These are phyloP conservation scores for Cotesia typhae DNA, from an alignment of 1,140 invertebrate species.

Conservation along the genomic window DNA sequence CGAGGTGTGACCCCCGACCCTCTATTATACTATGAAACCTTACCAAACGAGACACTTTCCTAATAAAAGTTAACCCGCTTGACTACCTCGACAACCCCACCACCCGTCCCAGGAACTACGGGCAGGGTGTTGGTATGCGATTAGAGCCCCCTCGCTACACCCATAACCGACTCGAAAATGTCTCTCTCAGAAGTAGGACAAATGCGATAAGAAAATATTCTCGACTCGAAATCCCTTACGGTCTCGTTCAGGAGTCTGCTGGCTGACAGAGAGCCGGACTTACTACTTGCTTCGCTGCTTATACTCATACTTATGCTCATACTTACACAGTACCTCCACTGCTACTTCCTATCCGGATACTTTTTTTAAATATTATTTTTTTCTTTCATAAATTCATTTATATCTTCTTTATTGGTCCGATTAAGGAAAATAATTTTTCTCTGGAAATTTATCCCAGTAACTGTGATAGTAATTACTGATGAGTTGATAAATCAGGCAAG, in stretches of 20 bases:
- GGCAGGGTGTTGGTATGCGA: slow-evolving; percentile 17
- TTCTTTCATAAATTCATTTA: too few species aligned
- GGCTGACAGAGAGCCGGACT: not conserved
- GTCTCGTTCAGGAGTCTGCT: slow-evolving; percentile 28
- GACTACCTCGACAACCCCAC: not conserved
- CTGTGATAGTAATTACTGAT: too few species aligned
- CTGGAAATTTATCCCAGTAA: too few species aligned
- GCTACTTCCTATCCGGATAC: not conserved
- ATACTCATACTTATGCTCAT: not conserved
- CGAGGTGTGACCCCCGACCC: slow-evolving; percentile 54
- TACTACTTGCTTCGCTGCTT: slow-evolving; percentile 5
- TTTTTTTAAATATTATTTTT: too few species aligned
- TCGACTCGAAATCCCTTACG: slow-evolving; percentile 27
- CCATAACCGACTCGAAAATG: not conserved
- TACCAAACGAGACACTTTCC: slow-evolving; percentile 55
- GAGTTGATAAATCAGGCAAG: too few species aligned
- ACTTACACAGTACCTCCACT: not conserved
- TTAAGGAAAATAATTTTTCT: too few species aligned
- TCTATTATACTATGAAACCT: slow-evolving; percentile 44
- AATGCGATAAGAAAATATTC: slow-evolving; percentile 24
- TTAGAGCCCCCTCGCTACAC: slow-evolving; percentile 21
- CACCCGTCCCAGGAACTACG: not conserved
- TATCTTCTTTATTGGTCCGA: too few species aligned
- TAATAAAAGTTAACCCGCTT: slow-evolving; percentile 51
- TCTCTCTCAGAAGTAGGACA: slow-evolving; percentile 11